These are phyloP conservation scores for Boleophthalmus pectinirostris DNA, from an alignment of 2,113 vertebrate species.

Conservation along the genomic window DNA sequence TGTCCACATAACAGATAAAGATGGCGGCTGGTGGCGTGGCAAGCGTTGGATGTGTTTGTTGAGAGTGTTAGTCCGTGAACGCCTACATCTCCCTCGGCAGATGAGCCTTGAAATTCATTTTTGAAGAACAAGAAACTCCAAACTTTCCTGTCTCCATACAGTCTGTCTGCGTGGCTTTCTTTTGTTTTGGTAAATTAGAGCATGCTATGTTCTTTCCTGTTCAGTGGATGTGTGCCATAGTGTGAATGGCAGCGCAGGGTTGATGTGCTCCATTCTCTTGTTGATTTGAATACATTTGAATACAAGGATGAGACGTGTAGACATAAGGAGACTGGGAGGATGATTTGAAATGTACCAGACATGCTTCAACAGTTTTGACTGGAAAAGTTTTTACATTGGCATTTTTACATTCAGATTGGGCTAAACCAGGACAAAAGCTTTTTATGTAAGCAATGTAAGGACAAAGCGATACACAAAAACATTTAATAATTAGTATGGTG, in stretches of 20 bases:
- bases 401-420: neutral
- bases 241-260: conserved; percentile 25
- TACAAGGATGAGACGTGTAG: conserved; percentile 10
- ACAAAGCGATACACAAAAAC: neutral
- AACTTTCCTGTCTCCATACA: neutral
- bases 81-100: conserved; percentile 44
- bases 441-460: neutral
- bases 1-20: conserved; percentile 23
- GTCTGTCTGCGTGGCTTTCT: conserved; percentile 20
- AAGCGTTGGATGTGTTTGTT: conserved; percentile 53
- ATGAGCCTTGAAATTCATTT: conserved; percentile 76
- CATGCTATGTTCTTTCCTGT: conserved; percentile 2
- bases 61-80: conserved; percentile 47
- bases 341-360: neutral
- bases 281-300: conserved; percentile 38
- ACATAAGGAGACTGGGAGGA: neutral
- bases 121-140: conserved; percentile 42
- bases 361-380: neutral
- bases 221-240: conserved; percentile 20
- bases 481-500: no score
- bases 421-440: neutral
- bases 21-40: conserved; percentile 21
- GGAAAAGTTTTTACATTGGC: neutral
- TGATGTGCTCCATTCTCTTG: conserved; percentile 34
- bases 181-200: conserved; percentile 53